These are phyloP conservation scores for Cantharis rufa DNA, from an alignment of 2,888 invertebrate species.

Conservation along the genomic window DNA sequence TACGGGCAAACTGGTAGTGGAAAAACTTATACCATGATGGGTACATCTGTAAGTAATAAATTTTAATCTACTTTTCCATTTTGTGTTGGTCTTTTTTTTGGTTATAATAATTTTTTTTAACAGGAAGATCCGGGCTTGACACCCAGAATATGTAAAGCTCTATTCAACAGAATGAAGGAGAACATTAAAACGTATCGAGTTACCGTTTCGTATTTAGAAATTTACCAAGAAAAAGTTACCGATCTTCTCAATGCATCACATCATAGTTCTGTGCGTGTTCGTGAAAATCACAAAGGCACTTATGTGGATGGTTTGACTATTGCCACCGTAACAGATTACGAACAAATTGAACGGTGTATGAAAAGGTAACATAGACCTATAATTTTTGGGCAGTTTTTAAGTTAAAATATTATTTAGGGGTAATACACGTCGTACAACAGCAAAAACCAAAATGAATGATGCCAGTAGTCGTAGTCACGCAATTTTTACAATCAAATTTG, in stretches of 20 bases:
- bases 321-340: slow-evolving; percentile 83
- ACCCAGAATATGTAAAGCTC: slow-evolving; percentile 81
- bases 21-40: slow-evolving; percentile 93
- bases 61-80: too few species aligned
- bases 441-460: slow-evolving; percentile 91
- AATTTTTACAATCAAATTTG: slow-evolving; percentile 88
- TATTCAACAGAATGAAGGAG: slow-evolving; percentile 80
- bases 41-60: slow-evolving; percentile 62
- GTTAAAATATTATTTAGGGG: slow-evolving; percentile 64
- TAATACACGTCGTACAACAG: slow-evolving; percentile 82
- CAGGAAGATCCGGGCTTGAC: slow-evolving; percentile 81
- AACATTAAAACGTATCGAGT: slow-evolving; percentile 84
- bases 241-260: slow-evolving; percentile 65
- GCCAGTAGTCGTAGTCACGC: slow-evolving; percentile 90
- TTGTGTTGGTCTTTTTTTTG: too few species aligned
- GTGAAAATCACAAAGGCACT: slow-evolving; percentile 80
- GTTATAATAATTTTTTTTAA: slow-evolving; percentile 29
- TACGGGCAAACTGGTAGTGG: slow-evolving; percentile 92
- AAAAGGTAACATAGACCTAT: slow-evolving; percentile 41
- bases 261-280: slow-evolving; percentile 60
- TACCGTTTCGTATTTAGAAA: slow-evolving; percentile 73
- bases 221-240: slow-evolving; percentile 70
- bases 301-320: slow-evolving; percentile 86
- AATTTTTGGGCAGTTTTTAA: not conserved
- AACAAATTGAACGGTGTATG: slow-evolving; percentile 76